A percentile compares a stretch with the other conserved stretches of the same genome.
phyloP scores from a whole-genome alignment of 2,113 vertebrate genomes.

The Chaetorhynchus papuensis region DNA sequence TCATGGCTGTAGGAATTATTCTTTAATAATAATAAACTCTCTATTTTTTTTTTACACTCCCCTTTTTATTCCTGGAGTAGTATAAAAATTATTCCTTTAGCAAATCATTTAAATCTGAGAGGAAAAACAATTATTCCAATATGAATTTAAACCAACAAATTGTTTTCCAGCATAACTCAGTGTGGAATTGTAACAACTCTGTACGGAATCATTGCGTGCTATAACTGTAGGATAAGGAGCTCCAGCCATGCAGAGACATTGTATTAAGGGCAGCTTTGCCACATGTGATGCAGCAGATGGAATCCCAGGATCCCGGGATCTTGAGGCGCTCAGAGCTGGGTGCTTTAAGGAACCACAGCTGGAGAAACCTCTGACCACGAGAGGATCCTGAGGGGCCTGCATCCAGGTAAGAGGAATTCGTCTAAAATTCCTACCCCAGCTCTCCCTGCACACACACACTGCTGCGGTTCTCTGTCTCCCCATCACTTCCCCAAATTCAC shows the following conservation, averaged over 20 bases:
- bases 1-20: neutral
- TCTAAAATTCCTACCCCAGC: neutral
- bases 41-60: neutral
- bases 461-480: neutral
- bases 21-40: neutral
- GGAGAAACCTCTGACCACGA: neutral
- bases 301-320: neutral
- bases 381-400: neutral
- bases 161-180: neutral
- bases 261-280: neutral
- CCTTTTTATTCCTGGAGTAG: neutral
- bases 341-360: neutral
- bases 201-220: neutral
- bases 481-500: neutral
- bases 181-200: neutral
- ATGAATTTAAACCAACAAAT: neutral
- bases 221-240: neutral
- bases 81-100: neutral
- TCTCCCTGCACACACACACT: neutral
- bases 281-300: neutral
- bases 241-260: neutral
- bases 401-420: neutral
- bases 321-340: accelerated
- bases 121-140: neutral
- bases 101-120: neutral